Percentiles rank a stretch among this genome's conserved stretches.
Evolutionary conservation across 1,140 invertebrate genomes (phyloP).

Genomic region (Bombus fervidus): DNA sequence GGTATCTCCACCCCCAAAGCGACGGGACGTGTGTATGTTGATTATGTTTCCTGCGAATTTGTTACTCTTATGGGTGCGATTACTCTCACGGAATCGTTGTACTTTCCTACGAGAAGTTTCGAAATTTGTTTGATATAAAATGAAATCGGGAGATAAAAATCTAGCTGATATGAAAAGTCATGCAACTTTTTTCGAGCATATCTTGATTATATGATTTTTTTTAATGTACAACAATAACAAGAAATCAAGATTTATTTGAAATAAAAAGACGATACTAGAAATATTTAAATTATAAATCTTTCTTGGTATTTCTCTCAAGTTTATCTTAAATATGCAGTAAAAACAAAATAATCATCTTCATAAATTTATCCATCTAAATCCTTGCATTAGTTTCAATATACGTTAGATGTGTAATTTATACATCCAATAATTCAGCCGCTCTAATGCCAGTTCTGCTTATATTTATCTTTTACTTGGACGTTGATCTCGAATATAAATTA

Average conservation of each 20-base stretch:
- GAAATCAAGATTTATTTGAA: background rate
- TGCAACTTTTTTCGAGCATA: background rate
- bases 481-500: too few relatives aligned
- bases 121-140: background rate
- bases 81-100: background rate
- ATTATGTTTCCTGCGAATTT: slow-evolving; percentile 1
- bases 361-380: too few relatives aligned
- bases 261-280: background rate
- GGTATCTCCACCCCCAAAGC: background rate
- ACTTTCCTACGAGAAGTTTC: background rate
- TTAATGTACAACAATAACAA: background rate
- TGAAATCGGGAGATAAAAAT: background rate
- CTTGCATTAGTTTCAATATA: too few relatives aligned
- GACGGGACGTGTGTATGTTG: background rate
- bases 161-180: background rate
- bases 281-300: too few relatives aligned
- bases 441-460: too few relatives aligned
- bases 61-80: background rate
- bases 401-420: too few relatives aligned
- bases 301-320: too few relatives aligned
- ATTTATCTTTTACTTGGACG: too few relatives aligned
- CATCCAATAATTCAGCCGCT: too few relatives aligned
- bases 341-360: too few relatives aligned
- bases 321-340: too few relatives aligned
- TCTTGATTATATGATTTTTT: background rate